phyloP scores from a whole-genome alignment of 2,888 invertebrate genomes.

The Polylopha cassiicola region DNA sequence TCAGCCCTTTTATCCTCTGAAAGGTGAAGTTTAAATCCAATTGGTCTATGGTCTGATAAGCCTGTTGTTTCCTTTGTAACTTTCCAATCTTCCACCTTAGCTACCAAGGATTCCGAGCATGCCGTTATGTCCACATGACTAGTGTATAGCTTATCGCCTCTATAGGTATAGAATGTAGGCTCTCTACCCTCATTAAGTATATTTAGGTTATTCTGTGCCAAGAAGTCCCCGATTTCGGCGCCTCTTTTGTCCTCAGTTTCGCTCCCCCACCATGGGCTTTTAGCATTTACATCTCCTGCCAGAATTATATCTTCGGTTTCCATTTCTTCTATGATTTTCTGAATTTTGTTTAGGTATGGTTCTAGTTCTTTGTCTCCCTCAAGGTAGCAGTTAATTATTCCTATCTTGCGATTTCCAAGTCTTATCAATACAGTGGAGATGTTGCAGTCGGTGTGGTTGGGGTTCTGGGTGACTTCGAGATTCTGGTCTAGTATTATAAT shows the following conservation, averaged over 20 bases:
- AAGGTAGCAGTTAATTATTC: conserved; percentile 2
- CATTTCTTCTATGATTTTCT: background rate
- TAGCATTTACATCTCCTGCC: conserved; percentile 5
- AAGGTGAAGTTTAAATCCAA: conserved; percentile 1
- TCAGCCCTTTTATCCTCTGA: background rate
- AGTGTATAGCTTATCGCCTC: background rate
- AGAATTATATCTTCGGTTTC: background rate
- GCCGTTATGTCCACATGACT: conserved; percentile 21
- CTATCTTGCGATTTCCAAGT: background rate
- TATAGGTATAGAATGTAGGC: background rate
- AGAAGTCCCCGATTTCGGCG: background rate
- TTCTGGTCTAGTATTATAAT: background rate
- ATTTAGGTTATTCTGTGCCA: background rate
- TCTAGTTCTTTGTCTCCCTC: conserved; percentile 2
- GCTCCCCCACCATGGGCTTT: conserved; percentile 6
- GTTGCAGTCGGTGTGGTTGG: background rate
- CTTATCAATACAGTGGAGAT: background rate
- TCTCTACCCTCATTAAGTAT: background rate
- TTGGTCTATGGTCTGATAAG: conserved; percentile 18
- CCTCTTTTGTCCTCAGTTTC: conserved; percentile 1
- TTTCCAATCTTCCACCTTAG: conserved; percentile 6
- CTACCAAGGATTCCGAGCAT: conserved; percentile 10
- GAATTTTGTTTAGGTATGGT: background rate
- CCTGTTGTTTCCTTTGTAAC: conserved; percentile 5
- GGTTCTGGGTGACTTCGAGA: background rate